Percentiles rank a stretch among this genome's conserved stretches.
Conservation (phyloP, 2,888 invertebrate genomes). For the Tenthredo distinguenda region DNA sequence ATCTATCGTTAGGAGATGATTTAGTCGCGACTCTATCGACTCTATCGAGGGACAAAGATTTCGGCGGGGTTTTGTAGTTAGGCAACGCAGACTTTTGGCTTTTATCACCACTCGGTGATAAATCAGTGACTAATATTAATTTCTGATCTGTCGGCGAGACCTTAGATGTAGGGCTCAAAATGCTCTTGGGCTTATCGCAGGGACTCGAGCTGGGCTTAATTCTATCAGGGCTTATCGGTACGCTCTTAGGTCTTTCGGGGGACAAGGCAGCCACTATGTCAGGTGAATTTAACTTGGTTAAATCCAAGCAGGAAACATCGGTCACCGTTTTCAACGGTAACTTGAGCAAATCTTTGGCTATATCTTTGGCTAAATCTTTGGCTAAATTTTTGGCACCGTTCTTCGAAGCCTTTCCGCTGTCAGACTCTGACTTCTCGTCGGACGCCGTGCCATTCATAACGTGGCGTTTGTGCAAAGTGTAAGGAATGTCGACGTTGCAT, state of each 20-base stretch:
- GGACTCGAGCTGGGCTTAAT: slow-evolving; percentile 68
- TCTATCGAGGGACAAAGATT: slow-evolving; percentile 70
- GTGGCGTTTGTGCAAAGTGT: slow-evolving; percentile 91
- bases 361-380: slow-evolving; percentile 57
- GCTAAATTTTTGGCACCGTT: slow-evolving; percentile 59
- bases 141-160: slow-evolving; percentile 71
- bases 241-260: slow-evolving; percentile 78
- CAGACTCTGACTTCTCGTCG: slow-evolving; percentile 74
- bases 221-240: slow-evolving; percentile 67
- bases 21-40: slow-evolving; percentile 64
- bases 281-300: slow-evolving; percentile 68
- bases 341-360: slow-evolving; percentile 62
- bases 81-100: slow-evolving; percentile 58
- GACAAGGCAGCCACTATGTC: slow-evolving; percentile 62
- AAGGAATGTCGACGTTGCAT: slow-evolving; percentile 85
- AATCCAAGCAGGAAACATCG: slow-evolving; percentile 70
- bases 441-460: slow-evolving; percentile 91
- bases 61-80: slow-evolving; percentile 62
- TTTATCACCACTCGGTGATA: slow-evolving; percentile 67
- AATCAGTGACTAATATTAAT: slow-evolving; percentile 58
- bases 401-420: slow-evolving; percentile 68
- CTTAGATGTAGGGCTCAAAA: slow-evolving; percentile 69
- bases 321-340: slow-evolving; percentile 70
- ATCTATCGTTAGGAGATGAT: slow-evolving; percentile 59
- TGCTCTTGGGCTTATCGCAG: slow-evolving; percentile 68